Percentiles rank a stretch among this genome's conserved stretches.
Evolutionary conservation across 1,140 invertebrate species (phyloP).

Genomic region (Theocolax elegans): DNA sequence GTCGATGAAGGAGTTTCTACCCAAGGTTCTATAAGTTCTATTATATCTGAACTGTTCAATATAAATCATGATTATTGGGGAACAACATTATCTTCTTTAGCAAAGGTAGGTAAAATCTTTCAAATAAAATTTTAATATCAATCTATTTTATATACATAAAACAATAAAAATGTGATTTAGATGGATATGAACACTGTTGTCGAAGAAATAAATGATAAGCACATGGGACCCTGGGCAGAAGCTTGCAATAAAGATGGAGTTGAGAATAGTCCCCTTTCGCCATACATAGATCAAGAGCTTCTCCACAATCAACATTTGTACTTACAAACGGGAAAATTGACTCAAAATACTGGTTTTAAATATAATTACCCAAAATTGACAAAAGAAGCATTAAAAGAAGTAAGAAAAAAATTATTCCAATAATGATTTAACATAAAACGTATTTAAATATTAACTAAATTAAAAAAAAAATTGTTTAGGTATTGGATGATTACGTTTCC

Average conservation of each 20-base stretch:
- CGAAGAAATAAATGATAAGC: conserved; percentile 92
- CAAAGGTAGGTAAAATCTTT: conserved; percentile 71
- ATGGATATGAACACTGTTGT: conserved; percentile 80
- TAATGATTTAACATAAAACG: conserved; percentile 3
- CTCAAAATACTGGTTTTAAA: conserved; percentile 68
- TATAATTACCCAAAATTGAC: conserved; percentile 72
- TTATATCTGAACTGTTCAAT: conserved; percentile 85
- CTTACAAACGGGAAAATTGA: conserved; percentile 78
- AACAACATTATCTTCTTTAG: conserved; percentile 79
- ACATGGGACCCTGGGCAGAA: conserved; percentile 89
- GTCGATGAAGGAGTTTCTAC: conserved; percentile 86
- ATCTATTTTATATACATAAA: neutral
- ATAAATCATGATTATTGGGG: conserved; percentile 90
- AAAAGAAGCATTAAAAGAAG: conserved; percentile 72
- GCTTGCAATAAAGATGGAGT: conserved; percentile 81
- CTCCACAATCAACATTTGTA: conserved; percentile 83
- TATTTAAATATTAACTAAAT: neutral
- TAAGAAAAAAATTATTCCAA: conserved; percentile 46
- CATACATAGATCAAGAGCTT: conserved; percentile 85
- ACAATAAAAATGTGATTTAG: conserved; percentile 61
- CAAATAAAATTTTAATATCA: neutral
- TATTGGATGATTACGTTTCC: conserved; percentile 75
- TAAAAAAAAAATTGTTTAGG: conserved; percentile 55
- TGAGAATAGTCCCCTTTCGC: conserved; percentile 86
- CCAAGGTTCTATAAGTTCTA: conserved; percentile 82